Evolutionary conservation across 2,888 invertebrate genomes (phyloP), one percentile per base, ranked within the genome.

Genomic region (Cantharis flavilabris): DNA sequence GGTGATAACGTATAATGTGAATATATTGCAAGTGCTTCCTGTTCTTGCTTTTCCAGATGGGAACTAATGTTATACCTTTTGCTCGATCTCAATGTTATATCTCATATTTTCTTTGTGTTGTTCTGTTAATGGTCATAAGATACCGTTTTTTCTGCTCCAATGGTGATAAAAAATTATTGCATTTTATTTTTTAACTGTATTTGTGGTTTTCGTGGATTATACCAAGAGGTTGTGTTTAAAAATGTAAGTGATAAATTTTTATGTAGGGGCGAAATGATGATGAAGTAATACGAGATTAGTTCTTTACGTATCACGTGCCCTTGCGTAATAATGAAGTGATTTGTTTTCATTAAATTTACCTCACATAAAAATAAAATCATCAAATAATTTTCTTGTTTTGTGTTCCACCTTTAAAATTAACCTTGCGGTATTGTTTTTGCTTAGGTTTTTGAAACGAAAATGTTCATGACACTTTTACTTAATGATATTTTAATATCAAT

Each of bases 1-100:
- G 85, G 84, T 81, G 84, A 84, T 84, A 84, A 82, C 83, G 81
- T 81, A 82, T 85, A 84, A 85, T 84, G 83, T 82, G 82, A 84
- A 85, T 83, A 83, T 84, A 84, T 82, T 82, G 84, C 83, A 81
- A 83, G 82, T 81, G 80, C 72, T 79, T 81, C 81, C 79, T 81
- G 79, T 79, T 80, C 77, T 80, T 80, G 76, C 80, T 81, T 79
- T 78, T 78, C 79, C 80, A 80, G 82, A 82, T 82, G 82, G 80
- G 82, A 82, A 82, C 81, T 82, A 80, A 82, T 82, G 81, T 77
- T 76, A 78, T 76, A 78, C 78, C 78, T 80, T 80, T 76, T 67
- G 75, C 78, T 76, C 76, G 80, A 80, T 80, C 80, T 80, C 78
- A 74, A 80, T 80, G 80, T 78, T 78, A 80, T 78, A 78, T 78